Base-by-base conservation (phyloP, 2,888 invertebrate species). In the Polydrusus pterygomalis region DNA sequence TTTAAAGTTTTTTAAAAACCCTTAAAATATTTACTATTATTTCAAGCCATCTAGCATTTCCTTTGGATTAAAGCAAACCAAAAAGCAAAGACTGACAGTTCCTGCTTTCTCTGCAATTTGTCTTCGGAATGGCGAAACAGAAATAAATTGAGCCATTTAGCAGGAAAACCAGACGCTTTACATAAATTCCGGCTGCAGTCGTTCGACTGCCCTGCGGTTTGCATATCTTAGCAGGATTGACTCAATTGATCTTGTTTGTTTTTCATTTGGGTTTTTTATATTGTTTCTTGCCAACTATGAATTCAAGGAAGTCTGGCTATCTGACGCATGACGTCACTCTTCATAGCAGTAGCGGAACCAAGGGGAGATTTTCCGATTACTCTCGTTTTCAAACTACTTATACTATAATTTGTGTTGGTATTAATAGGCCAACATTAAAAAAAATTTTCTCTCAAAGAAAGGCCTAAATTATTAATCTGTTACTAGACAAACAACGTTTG, bases 121-220 rank as follows among this genome's bases (percentile, higher is more conserved):
- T 65, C 64, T 51, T 9, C 30, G 15, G 15, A 34, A 65, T n/a
- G 3, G 15, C 25, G 47, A 51, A 51, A 65, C 49, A 51, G 65
- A 65, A 65, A 65, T 15, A 65, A 65, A 65, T 65, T 65, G 65
- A 65, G 49, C 49, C 47, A 51, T 65, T 65, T 65, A 65, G 38
- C 47, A 51, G 65, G 49, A 65, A 51, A 47, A 65, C n/a, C 65
- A 65, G 49, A 65, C 65, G 65, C 51, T 65, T 65, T 65, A 65
- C 65, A 65, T 65, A 65, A 65, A 65, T 65, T 65, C 65, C 34
- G 2, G 34, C 34, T 47, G 49, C 30, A 65, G 17, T 60, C 38
- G 38, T 60, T 38, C 58, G 58, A 9, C 58, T 8, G 47, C 34
- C 51, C 30, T 49, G 49, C 34, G 65, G 34, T 49, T 38, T 65